Conservation (phyloP, 2,797 vertebrate species). For the Gymnoscopelus microlampas region DNA sequence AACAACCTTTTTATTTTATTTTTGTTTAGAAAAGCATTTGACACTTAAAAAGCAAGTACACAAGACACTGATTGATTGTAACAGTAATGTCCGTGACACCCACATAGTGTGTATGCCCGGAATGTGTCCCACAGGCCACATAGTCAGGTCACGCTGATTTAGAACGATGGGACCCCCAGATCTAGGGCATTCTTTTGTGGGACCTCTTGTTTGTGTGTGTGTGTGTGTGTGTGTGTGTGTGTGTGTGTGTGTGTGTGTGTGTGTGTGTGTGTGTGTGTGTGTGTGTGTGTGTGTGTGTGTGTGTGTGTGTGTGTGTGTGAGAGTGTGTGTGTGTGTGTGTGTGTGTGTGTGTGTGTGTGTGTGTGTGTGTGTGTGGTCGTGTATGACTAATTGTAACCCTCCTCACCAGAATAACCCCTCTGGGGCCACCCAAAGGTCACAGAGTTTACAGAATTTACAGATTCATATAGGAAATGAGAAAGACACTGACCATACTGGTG, state of each 20-base stretch:
- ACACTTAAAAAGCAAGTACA: no score
- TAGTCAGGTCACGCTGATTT: not conserved
- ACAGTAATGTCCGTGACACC: not conserved
- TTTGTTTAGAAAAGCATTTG: no score
- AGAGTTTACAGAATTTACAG: not conserved
- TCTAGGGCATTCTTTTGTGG: not conserved
- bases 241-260: constrained; percentile 6
- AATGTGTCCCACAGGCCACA: constrained; percentile 6
- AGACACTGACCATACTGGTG: not conserved
- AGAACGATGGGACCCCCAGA: not conserved
- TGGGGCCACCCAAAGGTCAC: constrained; percentile 38
- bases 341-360: constrained; percentile 3
- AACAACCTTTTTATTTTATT: no score
- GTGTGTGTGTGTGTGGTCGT: constrained; percentile 31
- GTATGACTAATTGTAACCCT: not conserved
- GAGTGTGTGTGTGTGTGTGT: constrained; percentile 4
- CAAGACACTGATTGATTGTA: not conserved
- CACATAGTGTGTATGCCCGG: constrained; percentile 1
- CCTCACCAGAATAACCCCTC: constrained; percentile 40
- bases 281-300: constrained; percentile 9
- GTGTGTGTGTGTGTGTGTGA: constrained; percentile 33
- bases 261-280: constrained; percentile 7
- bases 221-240: constrained; percentile 10
- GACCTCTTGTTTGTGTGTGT: not conserved
- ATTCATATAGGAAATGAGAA: not conserved